A percentile compares a stretch with the other conserved stretches of the same genome.
Conservation (phyloP, 1,140 invertebrate species). For the Tetramorium simillimum region DNA sequence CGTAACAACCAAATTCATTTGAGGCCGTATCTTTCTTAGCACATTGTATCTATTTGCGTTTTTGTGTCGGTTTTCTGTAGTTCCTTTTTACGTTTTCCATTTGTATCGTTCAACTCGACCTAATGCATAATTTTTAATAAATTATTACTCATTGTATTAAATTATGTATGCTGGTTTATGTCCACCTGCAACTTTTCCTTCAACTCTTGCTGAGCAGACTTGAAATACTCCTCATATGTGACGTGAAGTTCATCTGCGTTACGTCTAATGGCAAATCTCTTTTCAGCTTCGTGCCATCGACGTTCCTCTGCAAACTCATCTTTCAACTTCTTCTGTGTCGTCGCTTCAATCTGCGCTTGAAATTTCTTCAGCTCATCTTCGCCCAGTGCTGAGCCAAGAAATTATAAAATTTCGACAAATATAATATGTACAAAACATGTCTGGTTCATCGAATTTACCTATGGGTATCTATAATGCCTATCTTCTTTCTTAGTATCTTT, state of each 20-base stretch:
- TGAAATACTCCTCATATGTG: slow-evolving; percentile 71
- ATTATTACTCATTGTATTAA: neutral
- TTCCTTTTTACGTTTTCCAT: slow-evolving; percentile 66
- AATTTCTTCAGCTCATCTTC: slow-evolving; percentile 69
- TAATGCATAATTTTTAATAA: slow-evolving; percentile 7
- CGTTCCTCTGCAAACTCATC: slow-evolving; percentile 75
- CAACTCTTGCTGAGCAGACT: slow-evolving; percentile 71
- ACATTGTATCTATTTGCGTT: slow-evolving; percentile 76
- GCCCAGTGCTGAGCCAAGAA: slow-evolving; percentile 63
- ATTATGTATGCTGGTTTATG: neutral
- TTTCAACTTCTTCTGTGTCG: slow-evolving; percentile 71
- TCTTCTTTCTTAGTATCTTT: too few relatives aligned
- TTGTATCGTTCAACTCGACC: slow-evolving; percentile 59
- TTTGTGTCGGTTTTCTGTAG: slow-evolving; percentile 73
- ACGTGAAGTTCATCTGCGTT: slow-evolving; percentile 57
- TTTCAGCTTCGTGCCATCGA: slow-evolving; percentile 73
- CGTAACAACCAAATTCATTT: slow-evolving; percentile 72
- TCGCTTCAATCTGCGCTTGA: slow-evolving; percentile 76
- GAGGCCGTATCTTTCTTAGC: slow-evolving; percentile 76
- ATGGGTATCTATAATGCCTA: too few relatives aligned
- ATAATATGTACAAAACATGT: neutral
- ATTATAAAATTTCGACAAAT: neutral
- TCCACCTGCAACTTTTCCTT: slow-evolving; percentile 71
- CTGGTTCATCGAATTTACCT: neutral
- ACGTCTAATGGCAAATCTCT: slow-evolving; percentile 66